Conservation (phyloP, 2,113 vertebrate genomes). For the Gracilinanus agilis region DNA sequence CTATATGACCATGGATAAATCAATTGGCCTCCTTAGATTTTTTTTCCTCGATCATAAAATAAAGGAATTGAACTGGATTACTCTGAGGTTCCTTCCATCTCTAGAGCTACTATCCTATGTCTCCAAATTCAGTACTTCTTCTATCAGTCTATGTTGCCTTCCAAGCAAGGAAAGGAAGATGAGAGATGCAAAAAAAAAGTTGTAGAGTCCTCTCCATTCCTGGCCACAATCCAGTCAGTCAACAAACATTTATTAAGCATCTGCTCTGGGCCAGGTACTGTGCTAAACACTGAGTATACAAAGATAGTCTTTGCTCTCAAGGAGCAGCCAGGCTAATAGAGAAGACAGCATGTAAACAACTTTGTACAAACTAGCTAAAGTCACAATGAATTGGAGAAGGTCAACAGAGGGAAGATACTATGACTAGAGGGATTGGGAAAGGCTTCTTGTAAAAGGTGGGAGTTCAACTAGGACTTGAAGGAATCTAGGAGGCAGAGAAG, state of each 20-base stretch:
- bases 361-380: background rate
- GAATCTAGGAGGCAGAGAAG: background rate
- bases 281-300: background rate
- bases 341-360: background rate
- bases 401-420: background rate
- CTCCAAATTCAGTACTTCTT: background rate
- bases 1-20: background rate
- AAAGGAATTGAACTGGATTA: background rate
- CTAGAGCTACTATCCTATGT: background rate
- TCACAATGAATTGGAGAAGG: background rate
- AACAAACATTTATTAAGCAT: background rate
- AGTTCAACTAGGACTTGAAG: background rate
- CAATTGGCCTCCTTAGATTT: background rate
- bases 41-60: background rate
- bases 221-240: background rate
- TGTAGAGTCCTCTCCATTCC: background rate
- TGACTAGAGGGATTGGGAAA: background rate
- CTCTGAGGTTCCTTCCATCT: background rate
- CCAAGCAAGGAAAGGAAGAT: background rate
- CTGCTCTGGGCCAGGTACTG: background rate
- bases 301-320: background rate
- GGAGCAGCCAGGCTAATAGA: background rate
- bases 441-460: background rate
- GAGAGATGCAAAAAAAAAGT: background rate
- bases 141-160: background rate